Base-by-base conservation (phyloP, 2,888 invertebrate species). In the Ichneumoninae sp. region DNA sequence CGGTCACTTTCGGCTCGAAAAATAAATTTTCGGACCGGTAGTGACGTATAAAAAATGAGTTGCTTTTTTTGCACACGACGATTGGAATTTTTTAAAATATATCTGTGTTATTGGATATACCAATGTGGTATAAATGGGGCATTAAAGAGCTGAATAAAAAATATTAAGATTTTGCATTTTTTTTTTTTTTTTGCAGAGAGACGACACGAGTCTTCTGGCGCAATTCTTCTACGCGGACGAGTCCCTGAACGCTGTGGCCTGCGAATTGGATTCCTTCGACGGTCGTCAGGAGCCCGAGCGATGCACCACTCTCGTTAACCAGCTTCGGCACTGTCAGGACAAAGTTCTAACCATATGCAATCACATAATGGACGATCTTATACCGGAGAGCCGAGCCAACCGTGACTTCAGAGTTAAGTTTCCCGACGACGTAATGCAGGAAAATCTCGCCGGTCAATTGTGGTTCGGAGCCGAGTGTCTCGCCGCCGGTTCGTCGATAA, bases 381-480 rank as follows among this genome's bases (percentile, higher is more conserved):
- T 99, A 81, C 95, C 95, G 3, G 97, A 97, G 86, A 97, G 98
- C 93, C 95, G 98, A 78, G 98, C 98, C 79, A 97, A 97, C 88
- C 95, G 99, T 65, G 99, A 99, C 90, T 99, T 99, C 94, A 96
- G 99, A 69, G 98, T 98, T 81, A 99, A 99, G 95, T 99, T 99
- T 92, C 99, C 99, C 0, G 99, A 99, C 93, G 99, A 99, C 93
- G 98, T 99, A 13, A 95, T 99, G 88, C 99, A 99, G 94, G 99
- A 99, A 93, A 99, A 98, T 94, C 95, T 99, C 85, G 98, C 99
- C 54, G 99, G 99, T 0, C 99, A 99, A 94, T 95, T 99, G 65
- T 99, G 99, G 99, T 99, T 99, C 94, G 99, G 99, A 22, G 99
- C 99, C 81, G 99, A 99, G 97, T 99, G 99, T 93, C 95, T 99